phyloP scores from a whole-genome alignment of 2,797 vertebrate genomes.

The Silurus lanzhouensis region DNA sequence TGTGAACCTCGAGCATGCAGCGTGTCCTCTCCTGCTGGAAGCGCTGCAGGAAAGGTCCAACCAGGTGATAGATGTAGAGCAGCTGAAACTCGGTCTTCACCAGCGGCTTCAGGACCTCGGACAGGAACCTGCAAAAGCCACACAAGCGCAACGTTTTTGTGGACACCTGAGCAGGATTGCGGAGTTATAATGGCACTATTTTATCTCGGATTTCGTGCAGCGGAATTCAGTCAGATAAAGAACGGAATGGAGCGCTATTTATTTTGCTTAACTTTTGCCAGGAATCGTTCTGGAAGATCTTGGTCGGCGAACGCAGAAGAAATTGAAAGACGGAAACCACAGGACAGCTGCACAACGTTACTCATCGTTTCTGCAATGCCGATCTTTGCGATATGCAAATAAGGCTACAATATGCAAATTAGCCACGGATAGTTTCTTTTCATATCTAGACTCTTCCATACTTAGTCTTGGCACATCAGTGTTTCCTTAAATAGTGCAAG shows the following conservation, averaged over 20 bases:
- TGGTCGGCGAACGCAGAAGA: background rate
- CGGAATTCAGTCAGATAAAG: no score
- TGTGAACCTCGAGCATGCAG: slow-evolving; percentile 94
- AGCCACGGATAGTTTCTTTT: background rate
- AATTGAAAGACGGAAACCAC: background rate
- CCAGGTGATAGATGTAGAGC: slow-evolving; percentile 95
- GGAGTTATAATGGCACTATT: no score
- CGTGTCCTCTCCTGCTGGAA: slow-evolving; percentile 97
- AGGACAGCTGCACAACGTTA: background rate
- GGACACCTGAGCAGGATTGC: background rate
- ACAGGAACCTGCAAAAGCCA: slow-evolving; percentile 81
- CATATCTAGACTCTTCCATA: background rate
- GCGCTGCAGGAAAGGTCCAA: slow-evolving; percentile 94
- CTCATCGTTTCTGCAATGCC: no score
- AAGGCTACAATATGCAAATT: background rate
- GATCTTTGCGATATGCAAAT: background rate
- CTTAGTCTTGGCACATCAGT: background rate
- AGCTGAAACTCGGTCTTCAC: slow-evolving; percentile 97
- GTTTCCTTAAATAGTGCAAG: background rate
- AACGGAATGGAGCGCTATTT: no score
- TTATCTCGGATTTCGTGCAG: no score
- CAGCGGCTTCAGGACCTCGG: slow-evolving; percentile 91
- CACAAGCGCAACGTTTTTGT: no score
- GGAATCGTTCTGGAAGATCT: background rate
- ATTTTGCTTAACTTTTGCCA: background rate